Base-by-base conservation (phyloP, 2,888 invertebrate genomes). In the Habroteleia sp. region DNA sequence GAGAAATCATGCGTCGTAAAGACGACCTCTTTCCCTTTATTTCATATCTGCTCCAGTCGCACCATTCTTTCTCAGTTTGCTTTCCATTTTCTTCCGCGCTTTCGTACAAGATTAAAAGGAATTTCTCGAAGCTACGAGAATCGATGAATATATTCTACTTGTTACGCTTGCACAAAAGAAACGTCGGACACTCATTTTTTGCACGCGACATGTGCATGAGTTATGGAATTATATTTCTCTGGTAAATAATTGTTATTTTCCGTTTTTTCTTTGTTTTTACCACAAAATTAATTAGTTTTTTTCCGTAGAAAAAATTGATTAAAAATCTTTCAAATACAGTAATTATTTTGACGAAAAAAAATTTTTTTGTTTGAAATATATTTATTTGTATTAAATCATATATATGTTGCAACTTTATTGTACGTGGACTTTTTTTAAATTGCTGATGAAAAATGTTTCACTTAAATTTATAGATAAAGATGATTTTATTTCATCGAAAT, bases 1-100 rank as follows among this genome's bases (percentile, higher is more conserved):
- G 60, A 72, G 72, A 74, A 74, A 65, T 66, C 73, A 62, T 66
- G 73, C 66, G 60, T 66, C 65, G 58, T 65, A 65, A 68, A 62
- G 54, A 48, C 66, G 48, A 48, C 35, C 60, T 54, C 44, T 65
- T 62, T 46, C 65, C 41, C 52, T 37, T 25, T 73, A 60, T 60
- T 68, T 63, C 63, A 74, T 68, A 63, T 63, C 63, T 54, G 46
- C 46, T 29, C 54, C 62, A 52, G 35, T 73, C 48, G 52, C 39
- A 23, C 52, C 42, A 52, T 65, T 73, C 52, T 60, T 66, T 54
- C 31, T 41, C 58, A 25, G 44, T 74, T 63, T 54, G 42, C 63
- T 74, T 74, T 74, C 42, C 48, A 66, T 69, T 74, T 68, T 42
- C 62, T 74, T 54, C 46, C 58, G 27, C 63, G 50, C 58, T 65